A percentile compares a stretch with the other conserved stretches of the same genome.
Conservation (phyloP, 2,888 invertebrate species). For the Sesamia inferens region DNA sequence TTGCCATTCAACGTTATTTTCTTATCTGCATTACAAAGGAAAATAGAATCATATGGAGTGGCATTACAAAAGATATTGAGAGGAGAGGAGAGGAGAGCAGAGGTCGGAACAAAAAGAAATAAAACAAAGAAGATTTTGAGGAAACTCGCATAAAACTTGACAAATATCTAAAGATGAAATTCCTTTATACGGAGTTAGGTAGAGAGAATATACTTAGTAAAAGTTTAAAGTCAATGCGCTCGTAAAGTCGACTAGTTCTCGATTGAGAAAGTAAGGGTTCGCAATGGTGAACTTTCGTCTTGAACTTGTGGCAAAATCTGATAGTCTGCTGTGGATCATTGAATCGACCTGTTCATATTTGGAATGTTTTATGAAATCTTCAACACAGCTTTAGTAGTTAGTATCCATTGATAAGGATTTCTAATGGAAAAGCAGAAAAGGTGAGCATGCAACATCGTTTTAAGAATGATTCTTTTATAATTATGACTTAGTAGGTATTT, state of each 20-base stretch:
- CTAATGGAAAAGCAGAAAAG: background rate
- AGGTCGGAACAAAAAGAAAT: constrained; percentile 35
- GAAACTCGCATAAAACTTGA: constrained; percentile 28
- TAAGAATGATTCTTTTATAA: background rate
- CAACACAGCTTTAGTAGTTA: background rate
- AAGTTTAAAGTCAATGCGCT: constrained; percentile 61
- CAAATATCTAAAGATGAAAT: constrained; percentile 46
- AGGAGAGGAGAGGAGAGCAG: constrained; percentile 22
- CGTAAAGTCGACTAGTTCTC: constrained; percentile 55
- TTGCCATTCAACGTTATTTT: constrained; percentile 26
- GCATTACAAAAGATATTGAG: constrained; percentile 41
- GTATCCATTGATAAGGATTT: background rate
- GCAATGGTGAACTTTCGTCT: constrained; percentile 39
- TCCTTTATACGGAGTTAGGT: constrained; percentile 35
- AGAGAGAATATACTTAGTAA: constrained; percentile 49
- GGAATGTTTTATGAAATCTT: background rate
- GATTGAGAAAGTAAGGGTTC: constrained; percentile 38
- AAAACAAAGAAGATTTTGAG: constrained; percentile 34
- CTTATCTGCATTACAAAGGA: constrained; percentile 43
- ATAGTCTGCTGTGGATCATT: constrained; percentile 21
- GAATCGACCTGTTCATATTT: background rate
- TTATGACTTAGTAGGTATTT: background rate
- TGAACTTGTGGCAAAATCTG: constrained; percentile 25
- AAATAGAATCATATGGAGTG: constrained; percentile 35
- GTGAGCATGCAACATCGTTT: no score